These are phyloP conservation scores for Brachionus sp. DNA, from an alignment of 1,140 invertebrate genomes.

Conservation along the genomic window DNA sequence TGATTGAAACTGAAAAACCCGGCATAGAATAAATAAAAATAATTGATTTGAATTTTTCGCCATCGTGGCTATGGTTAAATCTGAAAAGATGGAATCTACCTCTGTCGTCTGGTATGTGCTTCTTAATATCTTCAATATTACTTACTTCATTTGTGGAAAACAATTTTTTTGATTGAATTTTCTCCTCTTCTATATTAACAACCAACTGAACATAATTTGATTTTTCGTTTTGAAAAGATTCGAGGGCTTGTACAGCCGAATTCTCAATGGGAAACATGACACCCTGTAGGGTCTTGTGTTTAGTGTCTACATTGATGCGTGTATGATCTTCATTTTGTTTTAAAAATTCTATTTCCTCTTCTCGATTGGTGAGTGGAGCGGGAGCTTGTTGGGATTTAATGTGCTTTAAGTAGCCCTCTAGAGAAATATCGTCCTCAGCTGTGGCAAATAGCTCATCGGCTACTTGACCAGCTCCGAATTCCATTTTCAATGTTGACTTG, in stretches of 20 bases:
- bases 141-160: conserved; percentile 50
- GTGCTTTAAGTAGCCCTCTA: conserved; percentile 76
- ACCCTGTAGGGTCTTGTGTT: conserved; percentile 71
- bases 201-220: conserved; percentile 67
- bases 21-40: conserved; percentile 98
- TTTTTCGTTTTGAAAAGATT: conserved; percentile 60
- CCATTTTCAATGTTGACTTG: conserved; percentile 90
- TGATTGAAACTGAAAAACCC: conserved; percentile 84
- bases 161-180: conserved; percentile 49
- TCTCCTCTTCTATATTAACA: conserved; percentile 55
- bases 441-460: conserved; percentile 70
- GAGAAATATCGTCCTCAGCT: conserved; percentile 71
- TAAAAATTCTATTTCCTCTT: conserved; percentile 80
- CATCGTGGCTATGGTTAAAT: conserved; percentile 85
- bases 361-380: conserved; percentile 78
- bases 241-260: conserved; percentile 71
- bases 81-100: conserved; percentile 87
- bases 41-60: conserved; percentile 64
- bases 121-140: conserved; percentile 66
- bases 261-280: conserved; percentile 86
- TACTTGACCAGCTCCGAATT: conserved; percentile 85
- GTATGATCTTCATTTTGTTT: conserved; percentile 66
- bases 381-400: conserved; percentile 73
- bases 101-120: conserved; percentile 70
- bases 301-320: conserved; percentile 35